These are phyloP conservation scores for Pterocles gutturalis DNA, from an alignment of 2,113 vertebrate species.

Conservation along the genomic window DNA sequence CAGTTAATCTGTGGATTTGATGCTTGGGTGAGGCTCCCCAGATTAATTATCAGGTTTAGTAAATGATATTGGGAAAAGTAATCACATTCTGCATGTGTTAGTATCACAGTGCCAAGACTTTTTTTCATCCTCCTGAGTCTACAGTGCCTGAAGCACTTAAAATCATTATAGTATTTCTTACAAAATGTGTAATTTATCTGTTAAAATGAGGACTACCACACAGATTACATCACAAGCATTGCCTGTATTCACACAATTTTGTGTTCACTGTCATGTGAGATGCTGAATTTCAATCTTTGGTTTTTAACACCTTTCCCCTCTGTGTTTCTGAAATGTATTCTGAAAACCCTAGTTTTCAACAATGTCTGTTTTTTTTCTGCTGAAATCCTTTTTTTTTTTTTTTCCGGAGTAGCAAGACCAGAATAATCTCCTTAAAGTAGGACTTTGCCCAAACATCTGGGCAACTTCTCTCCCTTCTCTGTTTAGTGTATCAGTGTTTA, in stretches of 20 bases:
- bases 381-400: conserved; percentile 12
- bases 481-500: background rate
- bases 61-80: background rate
- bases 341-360: background rate
- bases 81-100: background rate
- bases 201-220: background rate
- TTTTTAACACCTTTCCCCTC: background rate
- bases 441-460: conserved; percentile 23
- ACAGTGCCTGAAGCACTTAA: background rate
- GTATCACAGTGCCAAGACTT: background rate
- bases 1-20: conserved; percentile 1
- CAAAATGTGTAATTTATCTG: background rate
- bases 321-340: background rate
- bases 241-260: background rate
- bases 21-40: conserved; percentile 9
- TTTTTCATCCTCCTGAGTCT: background rate
- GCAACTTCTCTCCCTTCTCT: background rate
- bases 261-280: background rate
- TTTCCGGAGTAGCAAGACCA: conserved; percentile 34
- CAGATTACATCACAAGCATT: background rate
- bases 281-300: background rate
- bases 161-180: background rate
- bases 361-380: background rate
- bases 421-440: background rate
- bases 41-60: conserved; percentile 18